A percentile compares a stretch with the other conserved stretches of the same genome.
Conservation (phyloP, 2,888 invertebrate genomes). For the Chrysolina americana region DNA sequence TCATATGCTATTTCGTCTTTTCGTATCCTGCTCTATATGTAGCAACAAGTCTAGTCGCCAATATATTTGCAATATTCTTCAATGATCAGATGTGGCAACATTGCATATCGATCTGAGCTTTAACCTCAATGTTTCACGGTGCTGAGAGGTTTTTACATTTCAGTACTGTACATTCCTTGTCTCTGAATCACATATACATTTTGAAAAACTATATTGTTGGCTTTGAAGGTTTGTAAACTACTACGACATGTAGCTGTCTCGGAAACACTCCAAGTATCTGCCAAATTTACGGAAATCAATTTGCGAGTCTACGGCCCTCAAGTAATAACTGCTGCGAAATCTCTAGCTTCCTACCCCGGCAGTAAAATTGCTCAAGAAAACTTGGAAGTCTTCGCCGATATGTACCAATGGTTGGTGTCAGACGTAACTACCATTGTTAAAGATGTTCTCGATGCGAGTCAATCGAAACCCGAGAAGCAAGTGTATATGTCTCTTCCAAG, state of each 20-base stretch:
- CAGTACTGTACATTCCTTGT: background rate
- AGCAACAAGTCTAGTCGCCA: too few relatives aligned
- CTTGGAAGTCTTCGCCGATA: conserved; percentile 93
- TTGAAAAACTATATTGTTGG: background rate
- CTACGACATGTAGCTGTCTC: conserved; percentile 95
- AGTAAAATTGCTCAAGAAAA: conserved; percentile 98
- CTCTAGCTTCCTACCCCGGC: conserved; percentile 90
- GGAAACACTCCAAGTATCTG: conserved; percentile 94
- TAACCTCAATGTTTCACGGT: too few relatives aligned
- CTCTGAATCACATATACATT: too few relatives aligned
- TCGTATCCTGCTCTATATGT: too few relatives aligned
- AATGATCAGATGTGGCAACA: too few relatives aligned
- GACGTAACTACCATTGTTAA: conserved; percentile 93
- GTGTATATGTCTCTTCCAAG: conserved; percentile 95
- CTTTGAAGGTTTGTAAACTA: conserved; percentile 90
- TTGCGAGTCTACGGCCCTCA: conserved; percentile 96
- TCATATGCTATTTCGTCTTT: too few relatives aligned
- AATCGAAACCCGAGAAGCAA: conserved; percentile 79
- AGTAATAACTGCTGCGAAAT: conserved; percentile 92
- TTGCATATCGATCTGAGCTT: too few relatives aligned
- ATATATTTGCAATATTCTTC: too few relatives aligned
- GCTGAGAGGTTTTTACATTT: background rate
- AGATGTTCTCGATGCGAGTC: conserved; percentile 87
- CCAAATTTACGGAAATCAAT: conserved; percentile 96
- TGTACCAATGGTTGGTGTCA: conserved; percentile 94